phyloP scores from a whole-genome alignment of 2,113 vertebrate species.

The Arothron firmamentum region DNA sequence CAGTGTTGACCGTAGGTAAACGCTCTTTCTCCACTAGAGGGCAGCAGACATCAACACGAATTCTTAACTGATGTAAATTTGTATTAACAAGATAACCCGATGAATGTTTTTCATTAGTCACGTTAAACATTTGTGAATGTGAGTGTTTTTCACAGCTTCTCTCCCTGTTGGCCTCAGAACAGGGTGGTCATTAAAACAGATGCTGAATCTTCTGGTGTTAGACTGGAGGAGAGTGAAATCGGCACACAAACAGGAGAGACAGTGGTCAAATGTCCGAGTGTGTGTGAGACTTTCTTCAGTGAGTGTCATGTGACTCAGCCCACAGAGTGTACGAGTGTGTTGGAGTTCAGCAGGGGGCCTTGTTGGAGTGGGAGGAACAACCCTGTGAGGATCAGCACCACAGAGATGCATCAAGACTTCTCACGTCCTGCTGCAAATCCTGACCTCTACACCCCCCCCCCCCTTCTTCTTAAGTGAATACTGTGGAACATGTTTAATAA shows the following conservation, averaged over 20 bases:
- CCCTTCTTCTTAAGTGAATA: too few species aligned
- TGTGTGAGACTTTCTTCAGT: not conserved
- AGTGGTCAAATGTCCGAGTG: not conserved
- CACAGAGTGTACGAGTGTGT: constrained; percentile 45
- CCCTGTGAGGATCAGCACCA: constrained; percentile 3
- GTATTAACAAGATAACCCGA: too few species aligned
- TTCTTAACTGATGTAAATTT: too few species aligned
- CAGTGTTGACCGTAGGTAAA: not conserved
- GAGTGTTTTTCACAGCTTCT: too few species aligned
- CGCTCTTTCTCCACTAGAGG: constrained; percentile 26
- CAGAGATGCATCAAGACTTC: not conserved
- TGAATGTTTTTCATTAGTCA: too few species aligned
- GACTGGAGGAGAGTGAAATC: not conserved
- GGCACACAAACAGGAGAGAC: not conserved
- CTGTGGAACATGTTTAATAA: too few species aligned
- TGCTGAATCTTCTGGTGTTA: too few species aligned
- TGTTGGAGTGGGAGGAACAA: constrained; percentile 49
- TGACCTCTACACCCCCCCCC: constrained; percentile 2
- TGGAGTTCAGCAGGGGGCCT: constrained; percentile 14
- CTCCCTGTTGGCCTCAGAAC: too few species aligned
- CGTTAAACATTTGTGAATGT: too few species aligned
- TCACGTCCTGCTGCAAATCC: constrained; percentile 50
- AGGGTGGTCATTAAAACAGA: too few species aligned
- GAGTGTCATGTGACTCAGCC: constrained; percentile 42
- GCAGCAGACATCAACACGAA: constrained; percentile 34